These are phyloP conservation scores for Calonectris borealis DNA, from an alignment of 2,113 vertebrate genomes.

Conservation along the genomic window DNA sequence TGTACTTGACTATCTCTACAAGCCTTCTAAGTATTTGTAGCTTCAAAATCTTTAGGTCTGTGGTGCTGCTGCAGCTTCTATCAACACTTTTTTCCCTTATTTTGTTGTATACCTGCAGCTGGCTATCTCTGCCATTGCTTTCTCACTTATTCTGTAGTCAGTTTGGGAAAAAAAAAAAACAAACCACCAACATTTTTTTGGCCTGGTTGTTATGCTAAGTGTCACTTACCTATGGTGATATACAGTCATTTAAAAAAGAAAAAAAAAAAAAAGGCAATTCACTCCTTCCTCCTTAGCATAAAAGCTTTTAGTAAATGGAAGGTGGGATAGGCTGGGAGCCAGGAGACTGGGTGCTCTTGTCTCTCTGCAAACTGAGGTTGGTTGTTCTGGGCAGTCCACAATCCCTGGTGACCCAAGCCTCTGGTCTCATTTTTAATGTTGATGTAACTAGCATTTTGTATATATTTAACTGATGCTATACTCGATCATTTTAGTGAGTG, in stretches of 20 bases:
- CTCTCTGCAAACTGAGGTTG: background rate
- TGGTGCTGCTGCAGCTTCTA: background rate
- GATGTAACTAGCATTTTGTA: background rate
- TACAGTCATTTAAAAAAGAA: background rate
- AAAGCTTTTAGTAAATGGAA: background rate
- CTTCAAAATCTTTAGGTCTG: background rate
- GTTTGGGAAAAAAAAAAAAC: background rate
- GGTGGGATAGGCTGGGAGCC: background rate
- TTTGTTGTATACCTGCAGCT: background rate
- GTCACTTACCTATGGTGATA: background rate
- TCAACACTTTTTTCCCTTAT: accelerated
- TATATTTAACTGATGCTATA: background rate
- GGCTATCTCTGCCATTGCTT: accelerated
- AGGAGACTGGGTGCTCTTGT: background rate
- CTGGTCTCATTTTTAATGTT: background rate
- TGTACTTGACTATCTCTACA: background rate
- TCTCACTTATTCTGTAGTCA: background rate
- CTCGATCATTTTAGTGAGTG: background rate
- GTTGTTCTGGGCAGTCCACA: background rate
- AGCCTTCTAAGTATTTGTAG: background rate
- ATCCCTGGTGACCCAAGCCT: background rate
- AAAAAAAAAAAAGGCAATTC: background rate
- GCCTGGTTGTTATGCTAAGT: background rate
- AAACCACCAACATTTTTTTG: background rate
- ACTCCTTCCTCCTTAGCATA: background rate